phyloP scores from a whole-genome alignment of 2,113 vertebrate genomes.

The Cyprinodon variegatus region DNA sequence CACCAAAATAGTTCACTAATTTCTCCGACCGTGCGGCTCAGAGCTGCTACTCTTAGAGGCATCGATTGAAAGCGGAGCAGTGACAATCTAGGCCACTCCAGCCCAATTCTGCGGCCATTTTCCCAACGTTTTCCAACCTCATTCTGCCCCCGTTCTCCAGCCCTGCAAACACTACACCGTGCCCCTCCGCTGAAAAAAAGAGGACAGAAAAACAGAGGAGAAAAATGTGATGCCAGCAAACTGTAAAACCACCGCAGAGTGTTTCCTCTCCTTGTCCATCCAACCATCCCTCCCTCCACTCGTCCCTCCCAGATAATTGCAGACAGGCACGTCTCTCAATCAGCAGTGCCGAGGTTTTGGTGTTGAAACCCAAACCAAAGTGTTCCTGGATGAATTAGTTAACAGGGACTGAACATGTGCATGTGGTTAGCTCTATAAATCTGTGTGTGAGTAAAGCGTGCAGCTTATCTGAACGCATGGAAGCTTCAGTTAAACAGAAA shows the following conservation, averaged over 20 bases:
- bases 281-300: slow-evolving; percentile 29
- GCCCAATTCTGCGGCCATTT: slow-evolving; percentile 56
- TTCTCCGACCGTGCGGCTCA: slow-evolving; percentile 1
- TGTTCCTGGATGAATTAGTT: slow-evolving; percentile 86
- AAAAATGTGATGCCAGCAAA: slow-evolving; percentile 77
- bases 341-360: slow-evolving; percentile 76
- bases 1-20: slow-evolving; percentile 18
- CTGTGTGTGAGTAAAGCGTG: slow-evolving; percentile 24
- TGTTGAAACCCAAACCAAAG: slow-evolving; percentile 81
- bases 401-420: slow-evolving; percentile 82
- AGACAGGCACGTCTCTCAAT: slow-evolving; percentile 83
- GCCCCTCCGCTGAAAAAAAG: slow-evolving; percentile 54
- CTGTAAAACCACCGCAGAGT: slow-evolving; percentile 69
- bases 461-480: slow-evolving; percentile 66
- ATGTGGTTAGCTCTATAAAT: slow-evolving; percentile 74
- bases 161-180: slow-evolving; percentile 60
- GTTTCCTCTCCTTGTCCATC: slow-evolving; percentile 56
- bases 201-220: slow-evolving; percentile 36
- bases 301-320: slow-evolving; percentile 73
- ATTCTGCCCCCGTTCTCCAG: slow-evolving; percentile 45
- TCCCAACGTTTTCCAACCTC: slow-evolving; percentile 48
- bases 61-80: slow-evolving; percentile 40
- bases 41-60: slow-evolving; percentile 46
- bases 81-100: slow-evolving; percentile 62
- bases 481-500: slow-evolving; percentile 23